Evolutionary conservation across 2,797 vertebrate genomes (phyloP).

Genomic region (Arnoldichthys spilopterus): DNA sequence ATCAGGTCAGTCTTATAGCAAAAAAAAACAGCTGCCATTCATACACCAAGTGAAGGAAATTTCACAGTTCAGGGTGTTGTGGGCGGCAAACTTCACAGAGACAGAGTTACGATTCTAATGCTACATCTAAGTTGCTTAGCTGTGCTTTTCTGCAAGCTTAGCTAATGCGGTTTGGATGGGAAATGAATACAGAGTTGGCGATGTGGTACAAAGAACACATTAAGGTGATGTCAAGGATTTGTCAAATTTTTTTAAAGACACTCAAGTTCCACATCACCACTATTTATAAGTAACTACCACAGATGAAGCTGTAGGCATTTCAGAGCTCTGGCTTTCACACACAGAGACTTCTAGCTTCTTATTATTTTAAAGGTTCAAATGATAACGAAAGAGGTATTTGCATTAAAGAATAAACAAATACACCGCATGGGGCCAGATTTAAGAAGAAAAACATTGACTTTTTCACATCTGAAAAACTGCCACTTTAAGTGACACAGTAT

Average conservation of each 20-base stretch:
- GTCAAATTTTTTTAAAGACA: no score
- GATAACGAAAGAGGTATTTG: background rate
- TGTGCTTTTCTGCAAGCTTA: background rate
- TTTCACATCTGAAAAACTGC: constrained; percentile 2
- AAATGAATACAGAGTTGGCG: background rate
- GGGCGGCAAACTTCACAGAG: background rate
- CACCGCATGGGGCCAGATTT: background rate
- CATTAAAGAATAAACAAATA: background rate
- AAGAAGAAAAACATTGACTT: constrained; percentile 14
- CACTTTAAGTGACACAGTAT: background rate
- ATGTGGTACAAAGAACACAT: background rate
- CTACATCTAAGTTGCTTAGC: background rate
- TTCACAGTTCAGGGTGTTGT: background rate
- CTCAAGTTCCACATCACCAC: background rate
- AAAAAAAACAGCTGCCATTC: background rate
- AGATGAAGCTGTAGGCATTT: background rate
- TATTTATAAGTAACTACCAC: background rate
- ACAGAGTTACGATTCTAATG: background rate
- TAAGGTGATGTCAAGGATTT: background rate
- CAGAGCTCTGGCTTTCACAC: background rate
- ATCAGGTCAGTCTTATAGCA: background rate
- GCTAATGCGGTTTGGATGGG: background rate
- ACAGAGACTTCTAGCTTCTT: background rate
- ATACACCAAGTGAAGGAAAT: background rate
- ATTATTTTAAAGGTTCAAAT: no score